Evolutionary conservation across 2,113 vertebrate genomes (phyloP).

Genomic region (Euleptes europaea): DNA sequence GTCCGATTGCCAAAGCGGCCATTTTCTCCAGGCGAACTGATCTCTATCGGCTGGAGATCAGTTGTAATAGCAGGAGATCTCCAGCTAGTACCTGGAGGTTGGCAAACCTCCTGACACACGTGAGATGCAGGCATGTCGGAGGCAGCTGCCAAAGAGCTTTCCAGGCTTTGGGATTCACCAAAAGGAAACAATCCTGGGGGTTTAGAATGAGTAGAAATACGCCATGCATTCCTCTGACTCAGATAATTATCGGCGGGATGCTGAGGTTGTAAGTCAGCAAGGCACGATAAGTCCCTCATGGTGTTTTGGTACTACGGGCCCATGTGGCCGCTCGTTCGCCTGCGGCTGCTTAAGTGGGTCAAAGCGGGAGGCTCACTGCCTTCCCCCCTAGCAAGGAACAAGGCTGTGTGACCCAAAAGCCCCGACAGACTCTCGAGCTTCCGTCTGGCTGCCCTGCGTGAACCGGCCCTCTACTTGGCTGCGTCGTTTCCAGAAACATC

Average conservation of each 20-base stretch:
- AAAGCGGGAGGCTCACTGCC: slow-evolving; percentile 28
- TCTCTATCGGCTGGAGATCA: no score
- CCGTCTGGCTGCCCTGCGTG: neutral
- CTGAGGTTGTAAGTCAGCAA: slow-evolving; percentile 77
- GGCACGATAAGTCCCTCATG: slow-evolving; percentile 78
- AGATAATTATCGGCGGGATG: slow-evolving; percentile 76
- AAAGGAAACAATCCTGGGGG: slow-evolving; percentile 54
- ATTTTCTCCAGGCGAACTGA: no score
- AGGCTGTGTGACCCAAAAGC: rapidly evolving
- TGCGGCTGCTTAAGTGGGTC: slow-evolving; percentile 40
- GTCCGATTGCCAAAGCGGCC: no score
- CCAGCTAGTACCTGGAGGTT: no score
- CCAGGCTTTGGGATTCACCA: neutral
- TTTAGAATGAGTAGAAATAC: slow-evolving; percentile 77
- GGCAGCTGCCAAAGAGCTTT: neutral
- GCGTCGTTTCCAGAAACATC: neutral
- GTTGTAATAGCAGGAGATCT: no score
- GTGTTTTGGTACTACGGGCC: slow-evolving; percentile 69
- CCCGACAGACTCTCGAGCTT: neutral
- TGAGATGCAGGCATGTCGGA: no score
- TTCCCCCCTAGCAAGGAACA: neutral
- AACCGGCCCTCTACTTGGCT: no score
- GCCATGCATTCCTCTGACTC: slow-evolving; percentile 77
- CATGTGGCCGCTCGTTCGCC: slow-evolving; percentile 54
- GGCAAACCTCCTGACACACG: no score